Evolutionary conservation across 2,113 vertebrate genomes (phyloP), one percentile per base, ranked within the genome.

Genomic region (Esox niger): DNA sequence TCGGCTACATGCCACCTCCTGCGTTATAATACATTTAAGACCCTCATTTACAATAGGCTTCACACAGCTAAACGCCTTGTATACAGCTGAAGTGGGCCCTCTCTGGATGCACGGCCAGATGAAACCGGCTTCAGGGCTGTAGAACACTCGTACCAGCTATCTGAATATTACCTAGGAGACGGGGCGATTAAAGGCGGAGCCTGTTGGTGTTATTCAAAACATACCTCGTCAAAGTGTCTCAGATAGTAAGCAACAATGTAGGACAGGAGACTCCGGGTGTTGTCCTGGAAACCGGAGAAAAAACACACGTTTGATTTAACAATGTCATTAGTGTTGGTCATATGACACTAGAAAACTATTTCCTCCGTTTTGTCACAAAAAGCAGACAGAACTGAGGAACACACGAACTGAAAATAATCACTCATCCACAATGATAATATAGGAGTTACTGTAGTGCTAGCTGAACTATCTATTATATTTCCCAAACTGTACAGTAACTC

Each of bases 171-270:
- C n/a, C n/a, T n/a, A n/a, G n/a, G n/a, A n/a, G n/a, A n/a, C n/a
- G n/a, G n/a, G n/a, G n/a, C n/a, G n/a, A n/a, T n/a, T n/a, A n/a
- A 27, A 29, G 23, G 8, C 11, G 56, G 15, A 6, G 0, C 6
- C 4, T 0, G 13, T 29, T 6, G 5, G 30, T 15, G 30, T 4
- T 1, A 17, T 6, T 4, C 47, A 20, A 76, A 69, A 38, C 79
- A 79, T 79, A 99, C 97, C 94, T 98, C 92, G 81, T 97, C 95
- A 81, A 97, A 97, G 84, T 98, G 94, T 69, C 92, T 92, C 64
- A 99, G 93, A 84, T 96, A 96, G 83, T 97, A 98, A 0, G 95
- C 90, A 17, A 96, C 96, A 4, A 98, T 94, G 35, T 98, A 99
- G 0, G 92, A 93, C 3, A 98, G 85, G 75, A 99, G 94, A 86